These are phyloP conservation scores for Lasioglossum zephyrum DNA, from an alignment of 2,888 invertebrate species.

Conservation along the genomic window DNA sequence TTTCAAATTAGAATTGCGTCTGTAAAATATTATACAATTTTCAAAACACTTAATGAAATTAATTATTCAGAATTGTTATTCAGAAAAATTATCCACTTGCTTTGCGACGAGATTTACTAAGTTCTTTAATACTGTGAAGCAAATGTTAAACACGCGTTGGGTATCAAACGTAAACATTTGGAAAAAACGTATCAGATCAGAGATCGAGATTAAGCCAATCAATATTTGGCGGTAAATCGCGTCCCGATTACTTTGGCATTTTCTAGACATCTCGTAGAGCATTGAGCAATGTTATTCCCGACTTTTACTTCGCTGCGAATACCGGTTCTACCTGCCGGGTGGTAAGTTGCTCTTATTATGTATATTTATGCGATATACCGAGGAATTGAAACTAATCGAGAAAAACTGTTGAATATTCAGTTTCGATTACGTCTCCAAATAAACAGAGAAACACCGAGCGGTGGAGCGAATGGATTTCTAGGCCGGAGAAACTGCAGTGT, in stretches of 20 bases:
- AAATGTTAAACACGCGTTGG: no score
- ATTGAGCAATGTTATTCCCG: neutral
- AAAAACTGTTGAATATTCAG: conserved; percentile 5
- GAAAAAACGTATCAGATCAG: no score
- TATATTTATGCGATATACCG: neutral
- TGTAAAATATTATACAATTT: no score
- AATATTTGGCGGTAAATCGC: no score
- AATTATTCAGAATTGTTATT: no score
- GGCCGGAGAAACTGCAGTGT: neutral
- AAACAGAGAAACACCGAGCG: neutral
- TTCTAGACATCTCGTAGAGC: neutral
- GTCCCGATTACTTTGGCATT: neutral
- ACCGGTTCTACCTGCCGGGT: neutral
- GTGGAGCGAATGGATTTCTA: neutral
- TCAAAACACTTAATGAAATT: no score
- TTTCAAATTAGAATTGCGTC: no score
- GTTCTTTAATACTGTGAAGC: no score
- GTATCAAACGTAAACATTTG: no score
- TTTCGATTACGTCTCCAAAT: neutral
- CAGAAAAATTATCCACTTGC: no score
- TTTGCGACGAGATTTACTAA: no score
- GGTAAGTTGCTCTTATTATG: neutral
- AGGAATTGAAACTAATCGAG: neutral
- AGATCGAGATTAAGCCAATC: no score
- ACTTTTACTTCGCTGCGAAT: neutral